These are phyloP conservation scores for Dendrocincla tyrannina DNA, from an alignment of 2,797 vertebrate species.

Conservation along the genomic window DNA sequence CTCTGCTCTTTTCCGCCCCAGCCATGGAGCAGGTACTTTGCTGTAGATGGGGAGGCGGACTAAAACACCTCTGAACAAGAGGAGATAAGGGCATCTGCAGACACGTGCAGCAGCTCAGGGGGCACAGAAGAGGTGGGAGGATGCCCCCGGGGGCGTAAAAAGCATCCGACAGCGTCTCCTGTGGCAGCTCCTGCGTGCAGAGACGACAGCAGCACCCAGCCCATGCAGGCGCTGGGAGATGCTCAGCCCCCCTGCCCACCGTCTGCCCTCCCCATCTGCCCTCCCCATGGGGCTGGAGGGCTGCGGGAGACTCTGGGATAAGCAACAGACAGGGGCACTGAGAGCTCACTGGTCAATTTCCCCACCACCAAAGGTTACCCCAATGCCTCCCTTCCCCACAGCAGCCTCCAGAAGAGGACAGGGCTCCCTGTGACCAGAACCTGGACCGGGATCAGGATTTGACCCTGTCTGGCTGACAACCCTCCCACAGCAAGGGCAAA, in stretches of 20 bases:
- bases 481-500: accelerated
- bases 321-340: not conserved
- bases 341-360: not conserved
- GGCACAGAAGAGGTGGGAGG: not conserved
- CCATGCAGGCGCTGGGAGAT: not conserved
- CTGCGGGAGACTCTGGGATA: not conserved
- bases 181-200: not conserved
- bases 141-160: not conserved
- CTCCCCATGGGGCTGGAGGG: accelerated
- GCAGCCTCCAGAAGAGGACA: not conserved
- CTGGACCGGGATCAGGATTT: not conserved
- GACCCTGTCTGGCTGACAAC: not conserved
- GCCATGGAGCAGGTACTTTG: accelerated
- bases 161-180: not conserved
- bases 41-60: not conserved
- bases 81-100: not conserved
- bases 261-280: not conserved
- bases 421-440: not conserved
- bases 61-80: not conserved
- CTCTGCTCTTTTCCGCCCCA: not conserved
- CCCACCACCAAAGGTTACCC: not conserved
- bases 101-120: not conserved
- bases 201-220: not conserved
- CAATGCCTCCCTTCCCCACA: accelerated
- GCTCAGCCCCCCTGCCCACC: not conserved